These are phyloP conservation scores for Liposcelis brunnea DNA, from an alignment of 2,888 invertebrate genomes.

Conservation along the genomic window DNA sequence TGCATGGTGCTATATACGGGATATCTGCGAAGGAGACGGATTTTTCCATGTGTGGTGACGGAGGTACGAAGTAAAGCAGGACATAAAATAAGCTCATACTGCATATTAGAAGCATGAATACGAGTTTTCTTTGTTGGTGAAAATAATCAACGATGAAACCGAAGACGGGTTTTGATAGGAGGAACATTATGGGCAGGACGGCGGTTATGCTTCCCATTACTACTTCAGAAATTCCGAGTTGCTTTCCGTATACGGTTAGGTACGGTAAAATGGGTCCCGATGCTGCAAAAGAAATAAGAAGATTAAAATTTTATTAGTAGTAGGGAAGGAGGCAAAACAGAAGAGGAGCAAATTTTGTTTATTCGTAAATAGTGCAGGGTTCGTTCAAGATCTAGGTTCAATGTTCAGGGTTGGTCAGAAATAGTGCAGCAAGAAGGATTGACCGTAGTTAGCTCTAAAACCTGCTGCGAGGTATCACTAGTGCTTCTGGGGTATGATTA, in stretches of 20 bases:
- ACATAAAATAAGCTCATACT: constrained; percentile 48
- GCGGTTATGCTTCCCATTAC: constrained; percentile 64
- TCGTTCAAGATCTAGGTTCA: background rate
- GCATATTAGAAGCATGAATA: constrained; percentile 48
- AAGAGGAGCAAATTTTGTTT: constrained; percentile 10
- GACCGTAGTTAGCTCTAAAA: too few species aligned
- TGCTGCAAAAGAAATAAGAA: constrained; percentile 32
- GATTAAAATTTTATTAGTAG: constrained; percentile 9
- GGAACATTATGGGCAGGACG: constrained; percentile 55
- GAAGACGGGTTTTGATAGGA: constrained; percentile 56
- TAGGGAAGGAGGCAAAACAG: constrained; percentile 3
- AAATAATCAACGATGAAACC: constrained; percentile 61
- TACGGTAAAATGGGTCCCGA: constrained; percentile 68
- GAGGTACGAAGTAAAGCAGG: constrained; percentile 49
- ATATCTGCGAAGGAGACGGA: too few species aligned
- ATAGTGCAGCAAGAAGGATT: too few species aligned
- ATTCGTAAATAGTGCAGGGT: background rate
- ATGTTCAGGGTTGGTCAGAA: too few species aligned
- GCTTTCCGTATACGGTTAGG: constrained; percentile 56
- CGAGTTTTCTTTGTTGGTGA: constrained; percentile 44
- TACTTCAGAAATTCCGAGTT: constrained; percentile 55
- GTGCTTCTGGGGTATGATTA: too few species aligned
- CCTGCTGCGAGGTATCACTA: too few species aligned
- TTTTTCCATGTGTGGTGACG: constrained; percentile 7
- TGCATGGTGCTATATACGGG: too few species aligned